Evolutionary conservation across 2,113 vertebrate genomes (phyloP).

Genomic region (Psophia crepitans): DNA sequence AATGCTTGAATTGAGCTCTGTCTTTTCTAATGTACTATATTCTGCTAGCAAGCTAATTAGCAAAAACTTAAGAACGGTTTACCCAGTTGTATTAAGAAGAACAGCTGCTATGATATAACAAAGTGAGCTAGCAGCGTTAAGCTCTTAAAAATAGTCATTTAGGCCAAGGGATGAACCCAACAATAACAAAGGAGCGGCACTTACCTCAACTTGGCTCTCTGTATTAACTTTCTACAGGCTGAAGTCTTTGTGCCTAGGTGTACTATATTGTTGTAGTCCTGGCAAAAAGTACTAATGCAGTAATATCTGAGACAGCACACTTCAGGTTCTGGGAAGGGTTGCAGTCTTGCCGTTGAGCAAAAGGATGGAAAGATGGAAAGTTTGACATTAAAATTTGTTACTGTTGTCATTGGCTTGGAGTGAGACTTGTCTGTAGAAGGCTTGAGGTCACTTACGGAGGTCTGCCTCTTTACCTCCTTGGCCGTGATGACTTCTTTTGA

Average conservation of each 20-base stretch:
- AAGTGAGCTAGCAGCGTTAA: background rate
- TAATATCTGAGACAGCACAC: background rate
- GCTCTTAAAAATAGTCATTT: background rate
- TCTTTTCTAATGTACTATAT: background rate
- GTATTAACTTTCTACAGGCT: background rate
- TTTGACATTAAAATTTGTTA: background rate
- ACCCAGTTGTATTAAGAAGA: background rate
- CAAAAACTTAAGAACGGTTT: background rate
- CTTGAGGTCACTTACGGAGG: background rate
- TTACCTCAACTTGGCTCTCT: background rate
- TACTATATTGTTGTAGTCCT: background rate
- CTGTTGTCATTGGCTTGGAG: background rate
- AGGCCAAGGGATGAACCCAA: background rate
- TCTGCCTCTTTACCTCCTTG: background rate
- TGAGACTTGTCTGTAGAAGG: background rate
- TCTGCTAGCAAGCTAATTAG: background rate
- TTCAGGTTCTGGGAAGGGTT: background rate
- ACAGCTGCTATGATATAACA: background rate
- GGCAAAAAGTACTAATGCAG: background rate
- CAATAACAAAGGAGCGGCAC: background rate
- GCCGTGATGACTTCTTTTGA: background rate
- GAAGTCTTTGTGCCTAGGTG: background rate
- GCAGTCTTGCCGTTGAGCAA: background rate
- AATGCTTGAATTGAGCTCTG: background rate
- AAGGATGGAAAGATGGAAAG: background rate